phyloP scores from a whole-genome alignment of 2,113 vertebrate species.

The Tinamus guttatus region DNA sequence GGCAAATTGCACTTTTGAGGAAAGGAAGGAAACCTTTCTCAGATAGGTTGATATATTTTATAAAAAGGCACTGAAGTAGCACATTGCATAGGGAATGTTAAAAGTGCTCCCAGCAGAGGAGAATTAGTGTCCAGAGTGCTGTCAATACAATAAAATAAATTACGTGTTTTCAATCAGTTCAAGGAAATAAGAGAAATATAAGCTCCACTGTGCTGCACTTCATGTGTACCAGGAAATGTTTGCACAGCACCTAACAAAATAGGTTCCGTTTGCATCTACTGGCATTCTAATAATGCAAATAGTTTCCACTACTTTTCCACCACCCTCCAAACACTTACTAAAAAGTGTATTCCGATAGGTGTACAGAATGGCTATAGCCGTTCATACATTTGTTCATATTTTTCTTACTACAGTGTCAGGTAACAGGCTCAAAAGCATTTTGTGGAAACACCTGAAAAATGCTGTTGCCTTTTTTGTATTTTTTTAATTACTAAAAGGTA shows the following conservation, averaged over 20 bases:
- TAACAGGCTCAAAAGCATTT: background rate
- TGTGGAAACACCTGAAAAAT: background rate
- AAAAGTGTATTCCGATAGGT: background rate
- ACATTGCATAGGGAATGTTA: constrained; percentile 16
- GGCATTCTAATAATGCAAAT: background rate
- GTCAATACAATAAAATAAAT: constrained; percentile 10
- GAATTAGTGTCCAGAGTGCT: background rate
- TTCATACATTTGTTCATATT: background rate
- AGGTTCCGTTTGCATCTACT: background rate
- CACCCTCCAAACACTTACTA: background rate
- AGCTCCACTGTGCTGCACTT: background rate
- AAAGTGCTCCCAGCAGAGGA: constrained; percentile 6
- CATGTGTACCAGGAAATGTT: background rate
- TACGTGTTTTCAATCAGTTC: background rate
- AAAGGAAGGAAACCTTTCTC: constrained; percentile 6
- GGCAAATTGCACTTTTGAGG: background rate
- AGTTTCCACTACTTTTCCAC: background rate
- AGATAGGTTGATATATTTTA: constrained; percentile 29
- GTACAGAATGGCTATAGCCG: background rate
- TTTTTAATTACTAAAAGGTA: background rate
- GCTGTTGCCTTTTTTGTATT: background rate
- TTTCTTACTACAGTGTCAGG: fast-evolving
- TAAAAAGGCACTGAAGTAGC: background rate
- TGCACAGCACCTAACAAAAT: background rate
- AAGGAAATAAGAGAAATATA: background rate